Evolutionary conservation across 2,888 invertebrate genomes (phyloP).

Genomic region (Aromia moschata): DNA sequence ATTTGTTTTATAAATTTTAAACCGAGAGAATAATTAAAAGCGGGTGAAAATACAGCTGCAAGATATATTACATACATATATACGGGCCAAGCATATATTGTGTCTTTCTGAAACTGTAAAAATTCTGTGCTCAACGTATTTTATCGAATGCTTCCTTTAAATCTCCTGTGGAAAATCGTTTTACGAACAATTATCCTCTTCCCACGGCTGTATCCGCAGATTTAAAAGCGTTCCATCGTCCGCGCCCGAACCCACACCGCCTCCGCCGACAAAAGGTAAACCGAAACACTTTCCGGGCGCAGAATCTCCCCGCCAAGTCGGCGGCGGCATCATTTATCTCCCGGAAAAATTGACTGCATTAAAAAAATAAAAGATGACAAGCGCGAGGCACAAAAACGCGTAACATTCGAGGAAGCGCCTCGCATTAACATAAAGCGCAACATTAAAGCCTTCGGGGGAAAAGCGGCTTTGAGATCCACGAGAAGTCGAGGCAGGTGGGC

Average conservation of each 20-base stretch:
- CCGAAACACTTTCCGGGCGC: background rate
- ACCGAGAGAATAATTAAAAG: too few species aligned
- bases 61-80: too few species aligned
- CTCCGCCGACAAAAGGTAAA: background rate
- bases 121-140: too few species aligned
- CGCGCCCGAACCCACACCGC: background rate
- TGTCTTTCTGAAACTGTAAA: too few species aligned
- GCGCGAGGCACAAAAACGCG: constrained; percentile 14
- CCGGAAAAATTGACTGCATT: background rate
- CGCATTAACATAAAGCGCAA: constrained; percentile 18
- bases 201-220: too few species aligned
- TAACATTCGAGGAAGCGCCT: constrained; percentile 9
- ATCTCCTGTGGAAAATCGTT: too few species aligned
- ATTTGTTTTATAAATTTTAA: too few species aligned
- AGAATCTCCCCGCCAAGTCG: background rate
- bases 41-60: too few species aligned
- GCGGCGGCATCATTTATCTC: background rate
- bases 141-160: too few species aligned
- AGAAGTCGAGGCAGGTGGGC: constrained; percentile 28
- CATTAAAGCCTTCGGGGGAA: constrained; percentile 20
- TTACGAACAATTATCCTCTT: too few species aligned
- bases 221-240: too few species aligned
- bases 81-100: too few species aligned
- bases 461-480: constrained; percentile 21
- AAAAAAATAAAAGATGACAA: constrained; percentile 7